phyloP scores from a whole-genome alignment of 2,888 invertebrate genomes.

The Sarcophaga rosellei region DNA sequence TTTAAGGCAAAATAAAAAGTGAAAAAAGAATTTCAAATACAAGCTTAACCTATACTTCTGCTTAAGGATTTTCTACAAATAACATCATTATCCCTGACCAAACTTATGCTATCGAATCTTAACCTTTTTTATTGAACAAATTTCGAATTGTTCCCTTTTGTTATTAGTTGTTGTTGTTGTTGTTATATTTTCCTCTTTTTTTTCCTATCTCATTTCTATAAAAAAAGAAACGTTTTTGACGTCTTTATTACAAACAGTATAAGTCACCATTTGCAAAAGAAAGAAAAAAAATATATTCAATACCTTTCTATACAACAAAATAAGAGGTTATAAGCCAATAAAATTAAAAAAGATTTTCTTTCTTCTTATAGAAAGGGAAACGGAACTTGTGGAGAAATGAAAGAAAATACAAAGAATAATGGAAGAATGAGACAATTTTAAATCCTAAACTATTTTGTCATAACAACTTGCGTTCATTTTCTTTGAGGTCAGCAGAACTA shows the following conservation, averaged over 20 bases:
- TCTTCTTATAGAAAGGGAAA: conserved; percentile 1
- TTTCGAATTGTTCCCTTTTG: conserved; percentile 24
- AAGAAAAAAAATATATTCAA: conserved; percentile 16
- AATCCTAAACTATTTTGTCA: conserved; percentile 34
- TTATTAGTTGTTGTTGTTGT: background rate
- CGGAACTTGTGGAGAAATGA: background rate
- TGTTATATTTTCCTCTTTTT: background rate
- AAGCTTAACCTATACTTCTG: conserved; percentile 57
- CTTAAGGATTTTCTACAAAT: conserved; percentile 65
- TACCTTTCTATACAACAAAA: conserved; percentile 31
- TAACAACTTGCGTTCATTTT: background rate
- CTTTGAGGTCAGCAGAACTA: too few relatives aligned
- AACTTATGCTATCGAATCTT: conserved; percentile 67
- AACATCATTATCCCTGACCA: conserved; percentile 66
- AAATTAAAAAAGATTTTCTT: conserved; percentile 16
- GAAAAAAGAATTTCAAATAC: background rate
- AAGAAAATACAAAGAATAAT: background rate
- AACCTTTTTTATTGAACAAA: conserved; percentile 60
- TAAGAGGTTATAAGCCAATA: conserved; percentile 48
- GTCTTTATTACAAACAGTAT: conserved; percentile 44
- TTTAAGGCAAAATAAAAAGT: background rate
- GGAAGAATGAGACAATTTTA: background rate
- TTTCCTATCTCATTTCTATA: background rate
- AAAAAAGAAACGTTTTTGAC: conserved; percentile 35
- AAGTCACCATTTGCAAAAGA: conserved; percentile 2